phyloP scores from a whole-genome alignment of 2,113 vertebrate genomes.

The Malurus melanocephalus region DNA sequence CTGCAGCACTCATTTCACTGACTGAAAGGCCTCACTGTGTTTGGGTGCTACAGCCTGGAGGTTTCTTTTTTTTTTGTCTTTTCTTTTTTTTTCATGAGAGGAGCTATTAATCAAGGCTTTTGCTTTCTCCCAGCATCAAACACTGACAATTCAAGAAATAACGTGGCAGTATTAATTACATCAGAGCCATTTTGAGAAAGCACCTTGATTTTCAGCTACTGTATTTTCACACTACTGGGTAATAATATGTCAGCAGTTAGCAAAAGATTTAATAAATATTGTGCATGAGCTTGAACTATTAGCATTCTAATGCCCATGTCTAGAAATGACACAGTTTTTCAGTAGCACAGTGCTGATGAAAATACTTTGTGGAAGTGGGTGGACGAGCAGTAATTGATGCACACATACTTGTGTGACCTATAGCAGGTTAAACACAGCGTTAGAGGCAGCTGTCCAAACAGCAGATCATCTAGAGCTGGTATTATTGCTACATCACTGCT shows the following conservation, averaged over 20 bases:
- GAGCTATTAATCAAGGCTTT: background rate
- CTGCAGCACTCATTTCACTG: background rate
- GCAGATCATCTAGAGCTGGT: background rate
- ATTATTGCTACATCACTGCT: background rate
- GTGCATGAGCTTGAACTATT: constrained; percentile 18
- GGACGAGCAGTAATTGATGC: background rate
- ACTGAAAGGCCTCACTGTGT: background rate
- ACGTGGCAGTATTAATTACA: background rate
- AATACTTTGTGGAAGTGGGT: background rate
- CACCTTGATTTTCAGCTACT: background rate
- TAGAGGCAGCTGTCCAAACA: constrained; percentile 26
- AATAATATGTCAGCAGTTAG: constrained; percentile 7
- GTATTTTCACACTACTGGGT: background rate
- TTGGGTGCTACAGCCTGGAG: background rate
- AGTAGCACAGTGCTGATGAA: background rate
- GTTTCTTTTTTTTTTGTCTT: background rate
- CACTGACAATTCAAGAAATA: background rate
- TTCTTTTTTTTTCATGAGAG: background rate
- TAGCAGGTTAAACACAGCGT: constrained; percentile 13
- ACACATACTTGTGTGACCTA: constrained; percentile 1
- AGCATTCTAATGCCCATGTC: constrained; percentile 1
- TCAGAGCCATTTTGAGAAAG: background rate
- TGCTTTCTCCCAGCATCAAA: background rate
- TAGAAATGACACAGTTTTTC: background rate
- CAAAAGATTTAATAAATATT: constrained; percentile 7